Evolutionary conservation across 2,888 invertebrate genomes (phyloP).

Genomic region (Oscheius sp.): DNA sequence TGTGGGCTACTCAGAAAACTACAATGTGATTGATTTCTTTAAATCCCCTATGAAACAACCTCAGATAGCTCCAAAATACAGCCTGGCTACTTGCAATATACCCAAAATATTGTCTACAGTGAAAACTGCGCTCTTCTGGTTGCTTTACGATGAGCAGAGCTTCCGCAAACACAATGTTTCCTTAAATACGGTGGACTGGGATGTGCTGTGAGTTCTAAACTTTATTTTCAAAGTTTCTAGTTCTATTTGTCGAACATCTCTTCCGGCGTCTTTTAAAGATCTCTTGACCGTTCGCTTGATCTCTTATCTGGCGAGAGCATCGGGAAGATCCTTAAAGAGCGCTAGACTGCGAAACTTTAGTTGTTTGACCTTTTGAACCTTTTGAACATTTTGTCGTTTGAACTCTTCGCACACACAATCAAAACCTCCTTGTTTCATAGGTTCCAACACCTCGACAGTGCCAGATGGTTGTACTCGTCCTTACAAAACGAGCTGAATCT

Average conservation of each 20-base stretch:
- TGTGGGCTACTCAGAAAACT: neutral
- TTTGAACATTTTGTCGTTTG: too few species aligned
- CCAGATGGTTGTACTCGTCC: too few species aligned
- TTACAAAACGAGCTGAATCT: neutral
- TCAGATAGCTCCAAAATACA: constrained; percentile 12
- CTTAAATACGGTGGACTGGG: neutral
- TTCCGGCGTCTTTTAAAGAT: too few species aligned
- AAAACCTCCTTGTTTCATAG: neutral
- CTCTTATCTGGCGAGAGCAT: too few species aligned
- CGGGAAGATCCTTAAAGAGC: too few species aligned
- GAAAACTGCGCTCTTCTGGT: constrained; percentile 8
- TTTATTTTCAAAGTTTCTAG: too few species aligned
- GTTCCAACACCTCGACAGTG: neutral
- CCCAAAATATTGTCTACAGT: constrained; percentile 11
- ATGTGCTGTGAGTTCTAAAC: neutral
- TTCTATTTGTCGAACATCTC: too few species aligned
- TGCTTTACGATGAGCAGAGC: neutral
- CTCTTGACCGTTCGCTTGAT: too few species aligned
- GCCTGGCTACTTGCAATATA: constrained; percentile 1
- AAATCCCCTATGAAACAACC: neutral
- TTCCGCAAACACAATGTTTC: neutral
- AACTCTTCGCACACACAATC: too few species aligned
- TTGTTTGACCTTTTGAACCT: too few species aligned
- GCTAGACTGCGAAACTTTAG: too few species aligned
- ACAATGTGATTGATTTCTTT: neutral